Evolutionary conservation across 2,113 vertebrate genomes (phyloP), one percentile per base, ranked within the genome.

Genomic region (Zosterops borbonicus): DNA sequence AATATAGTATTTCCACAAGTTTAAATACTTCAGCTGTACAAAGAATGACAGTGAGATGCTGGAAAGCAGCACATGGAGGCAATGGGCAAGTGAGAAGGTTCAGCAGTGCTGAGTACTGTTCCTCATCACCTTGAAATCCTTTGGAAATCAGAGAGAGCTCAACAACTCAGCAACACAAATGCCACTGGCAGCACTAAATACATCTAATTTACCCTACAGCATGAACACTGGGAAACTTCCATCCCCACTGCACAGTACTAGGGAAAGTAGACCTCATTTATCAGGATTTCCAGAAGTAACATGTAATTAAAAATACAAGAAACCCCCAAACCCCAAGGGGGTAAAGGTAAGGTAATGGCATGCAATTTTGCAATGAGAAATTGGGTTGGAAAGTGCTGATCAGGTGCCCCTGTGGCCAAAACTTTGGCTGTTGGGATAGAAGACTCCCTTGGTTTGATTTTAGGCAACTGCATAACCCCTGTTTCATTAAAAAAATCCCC

Each of bases 41-140:
- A 31, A 20, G 21, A 83, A 69, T 1, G 9, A 37, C 47, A 65
- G 28, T 2, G 14, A 59, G 42, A 83, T 31, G 59, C 59, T 44
- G 12, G 25, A 65, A 68, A 50, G 21, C 7, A 23, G 33, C 3
- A 3, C 0, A 1, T 16, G 42, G 14, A 27, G 44, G 56, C 17
- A 89, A 52, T 1, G 44, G 65, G 49, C 7, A 47, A 77, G 22
- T 2, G 4, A 39, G 16, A 49, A 68, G 55, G 35, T n/a, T 27
- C 29, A 39, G 29, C 1, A 0, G 24, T 0, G 3, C 58, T 0
- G 0, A 65, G 21, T 1, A 17, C 0, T 0, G 5, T 4, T 52
- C 31, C 25, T 35, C 31, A 9, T 4, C 2, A 3, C 44, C 77
- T n/a, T 7, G 27, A 65, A 73, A 13, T 22, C 53, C 17, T 49